phyloP scores from a whole-genome alignment of 1,140 invertebrate genomes.

The Penaeus chinensis region DNA sequence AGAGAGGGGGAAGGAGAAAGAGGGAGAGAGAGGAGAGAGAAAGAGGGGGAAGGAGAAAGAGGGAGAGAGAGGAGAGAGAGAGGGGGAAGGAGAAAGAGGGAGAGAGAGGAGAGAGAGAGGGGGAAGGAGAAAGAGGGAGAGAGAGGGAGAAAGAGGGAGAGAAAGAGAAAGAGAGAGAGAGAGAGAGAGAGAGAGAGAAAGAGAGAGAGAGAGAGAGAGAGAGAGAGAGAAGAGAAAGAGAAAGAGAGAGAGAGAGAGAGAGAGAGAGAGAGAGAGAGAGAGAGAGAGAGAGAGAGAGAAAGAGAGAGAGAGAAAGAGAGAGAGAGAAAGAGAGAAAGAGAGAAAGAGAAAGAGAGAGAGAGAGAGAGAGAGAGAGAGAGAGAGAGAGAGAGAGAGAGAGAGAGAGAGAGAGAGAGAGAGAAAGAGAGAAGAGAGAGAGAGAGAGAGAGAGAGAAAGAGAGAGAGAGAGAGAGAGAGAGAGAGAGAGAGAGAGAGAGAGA shows the following conservation, averaged over 20 bases:
- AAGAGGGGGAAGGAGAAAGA: no score
- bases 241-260: background rate
- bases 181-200: conserved; percentile 1
- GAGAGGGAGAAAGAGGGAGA: background rate
- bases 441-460: no score
- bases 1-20: background rate
- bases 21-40: background rate
- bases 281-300: background rate
- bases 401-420: no score
- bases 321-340: no score
- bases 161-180: background rate
- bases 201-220: background rate
- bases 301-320: background rate
- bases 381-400: no score
- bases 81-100: background rate
- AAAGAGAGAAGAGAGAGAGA: no score
- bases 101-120: no score
- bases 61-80: conserved; percentile 1
- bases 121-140: background rate
- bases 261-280: background rate
- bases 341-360: no score
- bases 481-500: no score
- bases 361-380: no score
- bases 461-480: no score
- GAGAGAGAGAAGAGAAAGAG: background rate